These are phyloP conservation scores for Notospermus geniculatus DNA, from an alignment of 1,140 invertebrate genomes.

Conservation along the genomic window DNA sequence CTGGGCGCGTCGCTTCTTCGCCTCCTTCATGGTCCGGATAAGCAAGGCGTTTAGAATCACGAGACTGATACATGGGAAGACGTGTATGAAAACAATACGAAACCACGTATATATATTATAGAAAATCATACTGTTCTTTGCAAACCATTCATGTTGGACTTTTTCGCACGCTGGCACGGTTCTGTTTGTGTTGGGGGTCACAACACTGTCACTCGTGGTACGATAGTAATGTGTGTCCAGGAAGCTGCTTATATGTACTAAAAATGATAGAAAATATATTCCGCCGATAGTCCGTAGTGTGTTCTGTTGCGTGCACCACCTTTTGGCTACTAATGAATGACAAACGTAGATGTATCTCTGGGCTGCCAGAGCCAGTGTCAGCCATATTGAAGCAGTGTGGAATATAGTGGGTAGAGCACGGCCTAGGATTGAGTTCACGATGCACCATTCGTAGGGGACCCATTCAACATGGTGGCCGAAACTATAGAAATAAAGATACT, in stretches of 20 bases:
- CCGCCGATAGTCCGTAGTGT: constrained; percentile 74
- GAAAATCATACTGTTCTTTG: constrained; percentile 61
- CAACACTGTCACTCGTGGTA: constrained; percentile 64
- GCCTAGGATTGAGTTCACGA: constrained; percentile 64
- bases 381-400: constrained; percentile 86
- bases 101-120: constrained; percentile 80
- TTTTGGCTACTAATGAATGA: constrained; percentile 75
- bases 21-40: constrained; percentile 78
- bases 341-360: constrained; percentile 89
- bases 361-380: constrained; percentile 80
- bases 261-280: constrained; percentile 71
- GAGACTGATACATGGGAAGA: constrained; percentile 82
- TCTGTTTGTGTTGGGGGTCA: constrained; percentile 53
- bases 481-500: constrained; percentile 87
- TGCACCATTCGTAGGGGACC: constrained; percentile 61
- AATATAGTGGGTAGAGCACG: constrained; percentile 74
- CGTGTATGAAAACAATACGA: constrained; percentile 84
- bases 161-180: constrained; percentile 33
- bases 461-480: constrained; percentile 74
- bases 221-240: constrained; percentile 64
- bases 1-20: constrained; percentile 74
- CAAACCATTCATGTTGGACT: constrained; percentile 27
- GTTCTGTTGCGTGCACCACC: constrained; percentile 84
- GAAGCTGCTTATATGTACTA: constrained; percentile 78
- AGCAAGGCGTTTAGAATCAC: constrained; percentile 86